phyloP scores from a whole-genome alignment of 2,797 vertebrate genomes.

The Platyrinchus mystaceus region DNA sequence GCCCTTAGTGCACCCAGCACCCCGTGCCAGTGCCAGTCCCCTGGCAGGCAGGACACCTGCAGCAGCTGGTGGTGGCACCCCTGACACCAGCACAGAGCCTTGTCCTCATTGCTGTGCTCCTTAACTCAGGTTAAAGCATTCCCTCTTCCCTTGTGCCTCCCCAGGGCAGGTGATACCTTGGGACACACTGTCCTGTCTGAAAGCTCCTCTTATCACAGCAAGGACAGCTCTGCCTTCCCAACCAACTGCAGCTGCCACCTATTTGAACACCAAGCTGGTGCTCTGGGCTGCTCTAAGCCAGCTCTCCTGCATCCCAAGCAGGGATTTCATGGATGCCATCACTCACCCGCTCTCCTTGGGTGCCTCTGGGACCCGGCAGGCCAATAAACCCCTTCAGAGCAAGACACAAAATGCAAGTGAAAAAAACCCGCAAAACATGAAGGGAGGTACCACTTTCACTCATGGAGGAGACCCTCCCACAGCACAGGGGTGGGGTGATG shows the following conservation, averaged over 20 bases:
- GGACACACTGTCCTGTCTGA: not conserved
- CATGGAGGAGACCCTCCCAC: not conserved
- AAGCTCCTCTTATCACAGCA: not conserved
- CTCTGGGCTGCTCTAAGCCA: rapidly evolving
- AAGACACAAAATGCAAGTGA: not conserved
- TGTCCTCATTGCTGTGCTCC: not conserved
- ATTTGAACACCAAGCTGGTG: rapidly evolving
- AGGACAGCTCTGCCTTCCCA: not conserved
- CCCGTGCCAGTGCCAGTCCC: not conserved
- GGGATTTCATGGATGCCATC: not conserved
- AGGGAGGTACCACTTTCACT: not conserved
- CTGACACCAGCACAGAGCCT: not conserved
- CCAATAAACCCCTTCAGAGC: slow-evolving; percentile 79
- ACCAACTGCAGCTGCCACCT: not conserved
- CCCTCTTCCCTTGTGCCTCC: not conserved
- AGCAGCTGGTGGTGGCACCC: not conserved
- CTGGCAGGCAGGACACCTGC: not conserved
- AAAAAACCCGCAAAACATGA: not conserved
- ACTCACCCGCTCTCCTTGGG: slow-evolving; percentile 77
- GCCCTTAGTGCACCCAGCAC: not conserved
- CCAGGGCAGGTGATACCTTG: not conserved
- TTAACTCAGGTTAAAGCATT: not conserved
- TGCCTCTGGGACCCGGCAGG: slow-evolving; percentile 74
- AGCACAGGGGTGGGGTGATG: not conserved
- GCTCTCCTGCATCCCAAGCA: not conserved